Evolutionary conservation across 2,888 invertebrate genomes (phyloP).

Genomic region (Dusona sp.): DNA sequence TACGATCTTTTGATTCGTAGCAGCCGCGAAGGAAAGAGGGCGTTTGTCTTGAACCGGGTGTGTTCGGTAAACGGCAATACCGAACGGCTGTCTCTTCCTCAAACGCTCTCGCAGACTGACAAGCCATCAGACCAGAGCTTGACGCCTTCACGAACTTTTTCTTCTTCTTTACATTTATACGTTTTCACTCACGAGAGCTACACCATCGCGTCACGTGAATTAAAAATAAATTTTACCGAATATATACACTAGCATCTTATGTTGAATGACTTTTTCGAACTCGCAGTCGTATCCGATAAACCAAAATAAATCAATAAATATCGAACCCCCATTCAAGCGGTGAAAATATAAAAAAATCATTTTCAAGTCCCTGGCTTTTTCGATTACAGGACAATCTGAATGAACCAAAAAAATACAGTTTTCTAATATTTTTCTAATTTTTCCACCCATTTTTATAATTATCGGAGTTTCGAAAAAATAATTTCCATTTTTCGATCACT

Average conservation of each 20-base stretch:
- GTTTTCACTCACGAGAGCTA: conserved; percentile 48
- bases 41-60: conserved; percentile 51
- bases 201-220: conserved; percentile 50
- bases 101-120: conserved; percentile 58
- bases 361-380: no score
- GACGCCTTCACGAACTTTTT: conserved; percentile 59
- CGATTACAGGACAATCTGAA: no score
- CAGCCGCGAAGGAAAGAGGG: not conserved
- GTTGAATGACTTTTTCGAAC: conserved; percentile 27
- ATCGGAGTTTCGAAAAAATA: not conserved
- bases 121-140: conserved; percentile 66
- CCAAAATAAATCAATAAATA: conserved; percentile 29
- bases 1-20: conserved; percentile 15
- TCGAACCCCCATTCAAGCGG: not conserved
- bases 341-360: not conserved
- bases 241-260: not conserved
- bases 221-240: conserved; percentile 60
- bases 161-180: conserved; percentile 39
- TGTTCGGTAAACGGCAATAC: conserved; percentile 67
- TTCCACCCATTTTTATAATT: not conserved
- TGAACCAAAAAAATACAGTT: no score
- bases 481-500: no score
- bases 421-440: not conserved
- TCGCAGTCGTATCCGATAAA: not conserved
- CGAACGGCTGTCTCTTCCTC: conserved; percentile 68